A percentile compares a stretch with the other conserved stretches of the same genome.
phyloP scores from a whole-genome alignment of 1,140 invertebrate species.

The Brachionus rotundiformis region DNA sequence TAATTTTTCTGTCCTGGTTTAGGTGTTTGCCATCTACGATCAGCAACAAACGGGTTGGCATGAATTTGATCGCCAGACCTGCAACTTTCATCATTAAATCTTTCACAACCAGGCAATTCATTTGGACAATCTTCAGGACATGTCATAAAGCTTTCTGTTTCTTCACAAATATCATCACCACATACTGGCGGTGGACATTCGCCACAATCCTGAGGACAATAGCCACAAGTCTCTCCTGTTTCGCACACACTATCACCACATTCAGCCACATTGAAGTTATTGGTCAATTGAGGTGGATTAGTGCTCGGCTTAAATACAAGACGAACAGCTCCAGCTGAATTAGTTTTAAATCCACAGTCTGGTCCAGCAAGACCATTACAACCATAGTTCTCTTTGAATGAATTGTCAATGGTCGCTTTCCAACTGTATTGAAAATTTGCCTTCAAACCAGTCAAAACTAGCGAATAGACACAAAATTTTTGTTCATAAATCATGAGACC shows the following conservation, averaged over 20 bases:
- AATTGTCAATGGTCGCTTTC: constrained; percentile 49
- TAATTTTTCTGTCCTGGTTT: constrained; percentile 43
- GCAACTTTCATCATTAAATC: constrained; percentile 49
- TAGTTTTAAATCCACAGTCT: constrained; percentile 43
- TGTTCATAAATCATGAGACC: constrained; percentile 47
- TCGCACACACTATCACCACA: constrained; percentile 49
- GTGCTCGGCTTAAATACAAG: constrained; percentile 29
- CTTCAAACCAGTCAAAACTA: constrained; percentile 39
- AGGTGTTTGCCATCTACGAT: constrained; percentile 50
- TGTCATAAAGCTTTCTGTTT: constrained; percentile 10
- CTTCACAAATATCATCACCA: constrained; percentile 49
- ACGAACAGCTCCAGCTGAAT: constrained; percentile 24
- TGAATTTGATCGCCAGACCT: constrained; percentile 4
- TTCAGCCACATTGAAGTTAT: constrained; percentile 1
- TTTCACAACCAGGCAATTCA: constrained; percentile 46
- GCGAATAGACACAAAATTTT: constrained; percentile 32
- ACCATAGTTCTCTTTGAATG: constrained; percentile 47
- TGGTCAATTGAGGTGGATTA: constrained; percentile 33
- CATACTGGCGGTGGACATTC: constrained; percentile 51
- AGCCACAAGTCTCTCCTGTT: constrained; percentile 42
- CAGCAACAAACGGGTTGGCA: constrained; percentile 31
- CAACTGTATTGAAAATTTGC: constrained; percentile 39
- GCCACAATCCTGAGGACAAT: constrained; percentile 48
- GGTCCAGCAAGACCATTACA: constrained; percentile 38
- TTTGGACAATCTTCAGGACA: constrained; percentile 51